Conservation (phyloP, 2,888 invertebrate genomes). For the Biston betularia region DNA sequence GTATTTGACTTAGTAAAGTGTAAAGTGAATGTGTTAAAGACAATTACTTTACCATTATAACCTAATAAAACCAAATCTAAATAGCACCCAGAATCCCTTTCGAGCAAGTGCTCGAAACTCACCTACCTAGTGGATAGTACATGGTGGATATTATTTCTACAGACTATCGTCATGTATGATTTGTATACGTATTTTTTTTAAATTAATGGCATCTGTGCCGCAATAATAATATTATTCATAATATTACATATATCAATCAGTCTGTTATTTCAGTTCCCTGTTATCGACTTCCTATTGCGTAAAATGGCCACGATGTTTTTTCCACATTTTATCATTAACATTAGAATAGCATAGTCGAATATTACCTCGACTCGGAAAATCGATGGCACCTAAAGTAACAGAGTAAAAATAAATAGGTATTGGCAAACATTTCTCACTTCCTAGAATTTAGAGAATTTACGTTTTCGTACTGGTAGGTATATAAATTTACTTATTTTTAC, state of each 20-base stretch:
- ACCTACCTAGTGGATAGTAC: too few species aligned
- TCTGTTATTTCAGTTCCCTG: slow-evolving; percentile 13
- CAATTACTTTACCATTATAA: too few species aligned
- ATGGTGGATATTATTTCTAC: too few species aligned
- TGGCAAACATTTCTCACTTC: slow-evolving; percentile 75
- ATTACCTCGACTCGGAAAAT: slow-evolving; percentile 56
- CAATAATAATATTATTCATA: too few species aligned
- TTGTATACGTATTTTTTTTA: neutral
- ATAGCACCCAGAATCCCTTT: too few species aligned
- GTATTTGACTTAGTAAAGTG: too few species aligned
- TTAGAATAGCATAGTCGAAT: slow-evolving; percentile 34
- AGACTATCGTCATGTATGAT: neutral
- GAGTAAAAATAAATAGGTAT: slow-evolving; percentile 66
- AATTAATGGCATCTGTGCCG: too few species aligned
- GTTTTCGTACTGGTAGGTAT: slow-evolving; percentile 51
- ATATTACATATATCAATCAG: neutral
- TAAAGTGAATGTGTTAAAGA: too few species aligned
- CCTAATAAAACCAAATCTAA: too few species aligned
- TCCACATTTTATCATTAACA: slow-evolving; percentile 21
- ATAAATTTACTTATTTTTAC: neutral
- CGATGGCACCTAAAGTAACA: slow-evolving; percentile 50
- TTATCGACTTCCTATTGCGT: slow-evolving; percentile 30
- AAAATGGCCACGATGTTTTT: slow-evolving; percentile 13
- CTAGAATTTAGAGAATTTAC: slow-evolving; percentile 65
- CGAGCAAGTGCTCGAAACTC: too few species aligned